Evolutionary conservation across 2,797 vertebrate genomes (phyloP), one percentile per base, ranked within the genome.

Genomic region (Myripristis jacobus): DNA sequence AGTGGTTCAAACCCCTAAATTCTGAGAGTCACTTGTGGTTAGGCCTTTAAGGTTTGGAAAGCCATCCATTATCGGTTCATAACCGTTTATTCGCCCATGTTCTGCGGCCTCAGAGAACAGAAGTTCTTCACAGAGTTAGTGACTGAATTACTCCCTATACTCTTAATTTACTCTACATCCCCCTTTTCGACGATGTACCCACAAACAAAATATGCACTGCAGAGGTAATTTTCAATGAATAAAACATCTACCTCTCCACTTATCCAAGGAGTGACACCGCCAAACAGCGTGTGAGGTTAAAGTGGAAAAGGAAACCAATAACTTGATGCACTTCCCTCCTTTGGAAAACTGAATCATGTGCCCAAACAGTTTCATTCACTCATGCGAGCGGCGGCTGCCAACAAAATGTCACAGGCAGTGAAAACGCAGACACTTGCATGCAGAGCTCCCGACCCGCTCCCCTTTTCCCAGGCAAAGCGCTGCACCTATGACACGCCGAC

Each of bases 251-350:
- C 19, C 21, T 81, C 71, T 82, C 51, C 50, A 53, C 73, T 78
- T 72, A 64, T 69, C 48, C 77, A 22, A 41, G 24, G 70, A 66
- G 63, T 15, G 63, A 66, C 69, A 53, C 62, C 24, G 81, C 82
- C 88, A 87, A 87, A 62, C 77, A 47, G 56, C 75, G 83, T 81
- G 81, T 84, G 83, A 83, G 86, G 74, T 59, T 57, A 75, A 72
- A 77, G 75, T 83, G 76, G 69, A 75, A 87, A 83, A 84, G 89
- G 84, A 90, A 87, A 82, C 82, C 78, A 73, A 68, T 69, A 65
- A 83, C 69, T 84, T 34, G 55, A 87, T 79, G 72, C 80, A 75
- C 72, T 88, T 86, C 83, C 79, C 73, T 74, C 79, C 69, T 83
- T 79, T n/a, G 75, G 82, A 87, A 88, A 86, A 69, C 57, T 36